Evolutionary conservation across 2,888 invertebrate genomes (phyloP), one percentile per base, ranked within the genome.

Genomic region (Leucozona laternaria): DNA sequence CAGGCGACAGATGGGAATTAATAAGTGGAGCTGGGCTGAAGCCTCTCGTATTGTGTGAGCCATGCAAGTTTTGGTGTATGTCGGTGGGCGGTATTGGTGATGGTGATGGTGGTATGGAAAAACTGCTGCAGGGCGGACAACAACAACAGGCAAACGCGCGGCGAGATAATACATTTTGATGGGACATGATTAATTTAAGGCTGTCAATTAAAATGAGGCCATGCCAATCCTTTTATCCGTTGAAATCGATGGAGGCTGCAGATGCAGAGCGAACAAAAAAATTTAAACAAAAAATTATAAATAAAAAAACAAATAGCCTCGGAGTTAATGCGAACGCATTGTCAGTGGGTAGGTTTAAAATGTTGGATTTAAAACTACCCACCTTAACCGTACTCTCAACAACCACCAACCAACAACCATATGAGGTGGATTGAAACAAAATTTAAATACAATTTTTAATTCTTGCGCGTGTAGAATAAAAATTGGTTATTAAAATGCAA

Each of bases 131-230:
- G 60, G 81, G 68, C 66, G 73, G 62, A 37, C 34, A 40, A 28
- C 34, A 40, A 28, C 58, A 76, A 60, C 60, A 62, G 50, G 15
- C 72, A 20, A 68, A 70, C 48, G 57, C 40, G 68, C 64, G 55
- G 48, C 60, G 70, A 72, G 55, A 75, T 86, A 86, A 86, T 81
- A 73, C 77, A 75, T 80, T 86, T 81, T 86, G 85, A 86, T 81
- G 85, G 81, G 71, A 78, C 73, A 78, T 81, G 72, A 86, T 86
- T 81, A 86, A 85, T 85, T 80, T 72, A 85, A 85, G 68, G 81
- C 72, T 76, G 72, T 78, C 78, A 81, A 81, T 86, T 86, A 86
- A 86, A 86, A 78, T 78, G 70, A 86, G 81, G 77, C 81, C 81
- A 70, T 70, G 70, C 73, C 80, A 86, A 81, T 78, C 85, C 77